Conservation (phyloP, 2,797 vertebrate species). For the Anguilla pacifica region DNA sequence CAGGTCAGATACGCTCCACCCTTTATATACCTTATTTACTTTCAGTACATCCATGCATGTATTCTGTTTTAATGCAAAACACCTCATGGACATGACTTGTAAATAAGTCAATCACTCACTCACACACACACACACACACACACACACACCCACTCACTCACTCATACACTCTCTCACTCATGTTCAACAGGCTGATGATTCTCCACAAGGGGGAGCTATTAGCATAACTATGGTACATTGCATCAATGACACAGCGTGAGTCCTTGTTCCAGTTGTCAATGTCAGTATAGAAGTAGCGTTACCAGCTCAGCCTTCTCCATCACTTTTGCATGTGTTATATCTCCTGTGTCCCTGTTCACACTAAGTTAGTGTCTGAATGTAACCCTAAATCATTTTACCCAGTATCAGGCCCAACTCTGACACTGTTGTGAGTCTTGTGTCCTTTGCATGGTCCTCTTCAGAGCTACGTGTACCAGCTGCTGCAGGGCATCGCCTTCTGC, state of each 20-base stretch:
- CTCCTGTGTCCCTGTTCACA: background rate
- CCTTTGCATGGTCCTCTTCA: background rate
- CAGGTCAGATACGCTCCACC: conserved; percentile 58
- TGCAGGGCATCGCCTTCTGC: conserved; percentile 74
- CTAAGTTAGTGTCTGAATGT: background rate
- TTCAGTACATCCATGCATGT: background rate
- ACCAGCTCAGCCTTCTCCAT: background rate
- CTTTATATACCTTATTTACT: background rate
- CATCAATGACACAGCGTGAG: too few relatives aligned
- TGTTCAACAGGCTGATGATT: background rate
- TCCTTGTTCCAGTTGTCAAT: background rate
- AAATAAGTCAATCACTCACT: background rate
- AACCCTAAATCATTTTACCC: background rate
- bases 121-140: too few relatives aligned
- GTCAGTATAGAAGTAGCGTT: background rate
- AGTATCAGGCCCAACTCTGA: background rate
- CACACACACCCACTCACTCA: too few relatives aligned
- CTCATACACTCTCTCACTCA: background rate
- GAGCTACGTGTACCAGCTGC: conserved; percentile 65
- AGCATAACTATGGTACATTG: too few relatives aligned
- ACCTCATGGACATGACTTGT: background rate
- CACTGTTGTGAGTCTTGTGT: background rate
- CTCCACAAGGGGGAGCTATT: background rate
- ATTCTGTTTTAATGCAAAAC: background rate
- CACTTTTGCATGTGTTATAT: background rate